A percentile compares a stretch with the other conserved stretches of the same genome.
These are phyloP conservation scores for Epinotia brunnichana DNA, from an alignment of 2,888 invertebrate genomes.

Conservation along the genomic window DNA sequence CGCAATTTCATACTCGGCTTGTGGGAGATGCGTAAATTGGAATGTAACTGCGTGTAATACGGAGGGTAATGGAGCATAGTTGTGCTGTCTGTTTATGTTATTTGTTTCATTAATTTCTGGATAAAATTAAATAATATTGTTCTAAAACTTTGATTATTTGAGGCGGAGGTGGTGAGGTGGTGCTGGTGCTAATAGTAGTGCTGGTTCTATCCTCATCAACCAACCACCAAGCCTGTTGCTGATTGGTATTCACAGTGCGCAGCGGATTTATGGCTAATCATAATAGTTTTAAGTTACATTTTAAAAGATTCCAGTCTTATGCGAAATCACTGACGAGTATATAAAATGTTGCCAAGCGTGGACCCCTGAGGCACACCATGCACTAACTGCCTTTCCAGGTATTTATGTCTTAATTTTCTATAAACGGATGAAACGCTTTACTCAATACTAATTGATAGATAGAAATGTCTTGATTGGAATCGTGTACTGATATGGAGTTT, in stretches of 20 bases:
- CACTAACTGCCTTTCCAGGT: neutral
- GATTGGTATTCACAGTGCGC: no score
- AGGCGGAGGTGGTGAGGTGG: no score
- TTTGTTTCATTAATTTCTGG: neutral
- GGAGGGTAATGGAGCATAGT: neutral
- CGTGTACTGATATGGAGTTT: conserved; percentile 2
- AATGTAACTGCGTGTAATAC: conserved; percentile 12
- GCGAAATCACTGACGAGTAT: no score
- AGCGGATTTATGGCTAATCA: no score
- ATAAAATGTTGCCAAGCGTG: neutral
- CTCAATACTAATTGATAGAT: conserved; percentile 20
- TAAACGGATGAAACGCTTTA: conserved; percentile 5
- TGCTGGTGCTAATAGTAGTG: no score
- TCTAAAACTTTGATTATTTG: no score
- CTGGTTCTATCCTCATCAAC: no score
- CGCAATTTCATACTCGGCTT: conserved; percentile 39
- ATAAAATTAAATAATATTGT: no score
- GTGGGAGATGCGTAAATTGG: conserved; percentile 33
- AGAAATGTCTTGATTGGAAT: conserved; percentile 20
- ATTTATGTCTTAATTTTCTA: neutral
- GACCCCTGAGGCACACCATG: neutral
- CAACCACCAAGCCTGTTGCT: no score
- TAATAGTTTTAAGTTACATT: no score
- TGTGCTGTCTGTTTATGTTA: neutral
- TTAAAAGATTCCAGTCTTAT: no score